Evolutionary conservation across 2,888 invertebrate species (phyloP).

Genomic region (Agriopis aurantiaria): DNA sequence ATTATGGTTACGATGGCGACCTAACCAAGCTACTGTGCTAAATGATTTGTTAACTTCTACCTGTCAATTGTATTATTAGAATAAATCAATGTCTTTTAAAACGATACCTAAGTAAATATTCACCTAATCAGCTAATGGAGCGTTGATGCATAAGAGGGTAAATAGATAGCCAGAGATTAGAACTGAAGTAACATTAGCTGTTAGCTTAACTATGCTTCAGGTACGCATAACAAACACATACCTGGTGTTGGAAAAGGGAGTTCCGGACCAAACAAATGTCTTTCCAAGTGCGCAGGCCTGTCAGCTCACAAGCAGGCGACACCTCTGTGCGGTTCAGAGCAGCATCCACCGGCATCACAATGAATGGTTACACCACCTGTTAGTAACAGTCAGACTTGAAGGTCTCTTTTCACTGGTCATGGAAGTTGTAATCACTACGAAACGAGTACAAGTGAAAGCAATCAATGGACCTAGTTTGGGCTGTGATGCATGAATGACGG

Average conservation of each 20-base stretch:
- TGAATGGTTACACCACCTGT: slow-evolving; percentile 84
- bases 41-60: too few species aligned
- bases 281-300: slow-evolving; percentile 85
- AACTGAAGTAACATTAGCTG: background rate
- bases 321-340: slow-evolving; percentile 85
- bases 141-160: too few species aligned
- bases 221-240: slow-evolving; percentile 53
- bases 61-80: too few species aligned
- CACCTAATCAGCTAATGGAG: too few species aligned
- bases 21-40: too few species aligned
- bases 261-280: slow-evolving; percentile 85
- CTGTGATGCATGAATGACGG: background rate
- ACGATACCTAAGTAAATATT: too few species aligned
- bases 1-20: too few species aligned
- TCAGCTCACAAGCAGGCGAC: slow-evolving; percentile 85
- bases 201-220: background rate
- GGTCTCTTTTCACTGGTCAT: slow-evolving; percentile 5
- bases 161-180: background rate
- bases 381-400: slow-evolving; percentile 20
- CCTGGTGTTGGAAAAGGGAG: slow-evolving; percentile 84
- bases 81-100: too few species aligned
- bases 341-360: slow-evolving; percentile 87
- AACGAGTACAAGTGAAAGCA: slow-evolving; percentile 2
- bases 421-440: background rate
- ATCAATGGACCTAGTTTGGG: background rate